These are phyloP conservation scores for Epinephelus cyanopodus DNA, from an alignment of 2,113 vertebrate species.

Conservation along the genomic window DNA sequence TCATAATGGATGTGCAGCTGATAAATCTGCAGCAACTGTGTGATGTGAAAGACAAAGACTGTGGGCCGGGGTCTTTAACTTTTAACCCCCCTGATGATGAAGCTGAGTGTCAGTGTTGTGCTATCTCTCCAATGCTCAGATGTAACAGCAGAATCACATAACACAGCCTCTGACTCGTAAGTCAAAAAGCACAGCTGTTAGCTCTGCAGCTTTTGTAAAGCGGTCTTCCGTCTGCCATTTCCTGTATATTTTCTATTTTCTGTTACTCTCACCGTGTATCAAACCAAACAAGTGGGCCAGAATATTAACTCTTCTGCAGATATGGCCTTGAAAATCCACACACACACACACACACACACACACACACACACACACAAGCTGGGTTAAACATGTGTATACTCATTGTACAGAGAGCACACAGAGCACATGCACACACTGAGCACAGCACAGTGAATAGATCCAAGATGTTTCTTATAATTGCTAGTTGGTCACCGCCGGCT, in stretches of 20 bases:
- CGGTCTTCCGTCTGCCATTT: background rate
- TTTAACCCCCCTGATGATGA: too few species aligned
- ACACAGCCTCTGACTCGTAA: background rate
- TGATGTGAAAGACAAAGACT: too few species aligned
- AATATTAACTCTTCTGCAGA: background rate
- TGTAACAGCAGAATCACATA: constrained; percentile 11
- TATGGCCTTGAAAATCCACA: background rate
- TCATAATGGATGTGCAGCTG: too few species aligned
- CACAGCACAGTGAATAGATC: constrained; percentile 10
- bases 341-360: background rate
- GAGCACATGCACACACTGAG: background rate
- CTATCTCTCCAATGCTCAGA: background rate
- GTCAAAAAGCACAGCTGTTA: constrained; percentile 8
- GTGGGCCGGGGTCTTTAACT: too few species aligned
- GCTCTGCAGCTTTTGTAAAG: background rate
- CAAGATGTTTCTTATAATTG: constrained; percentile 59
- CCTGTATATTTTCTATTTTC: background rate
- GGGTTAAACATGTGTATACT: background rate
- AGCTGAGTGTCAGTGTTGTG: background rate
- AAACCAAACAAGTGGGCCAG: background rate
- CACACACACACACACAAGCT: background rate
- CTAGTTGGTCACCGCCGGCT: constrained; percentile 23
- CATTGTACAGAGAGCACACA: background rate
- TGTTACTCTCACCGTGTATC: background rate
- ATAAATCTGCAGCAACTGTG: too few species aligned